Evolutionary conservation across 2,888 invertebrate species (phyloP).

Genomic region (Megamerina dolium): DNA sequence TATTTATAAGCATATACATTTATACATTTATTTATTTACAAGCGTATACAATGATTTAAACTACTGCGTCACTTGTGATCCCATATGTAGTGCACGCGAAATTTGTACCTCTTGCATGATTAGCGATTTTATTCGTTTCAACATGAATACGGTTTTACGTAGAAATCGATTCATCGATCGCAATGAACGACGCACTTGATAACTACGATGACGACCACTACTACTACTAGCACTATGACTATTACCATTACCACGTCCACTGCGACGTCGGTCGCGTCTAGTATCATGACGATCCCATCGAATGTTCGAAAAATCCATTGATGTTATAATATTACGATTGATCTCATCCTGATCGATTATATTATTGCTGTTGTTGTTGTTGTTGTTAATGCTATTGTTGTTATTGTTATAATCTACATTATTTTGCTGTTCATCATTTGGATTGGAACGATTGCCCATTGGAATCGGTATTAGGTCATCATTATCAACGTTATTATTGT

Average conservation of each 20-base stretch:
- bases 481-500: conserved; percentile 1
- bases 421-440: not conserved
- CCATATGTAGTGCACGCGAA: not conserved
- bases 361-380: not conserved
- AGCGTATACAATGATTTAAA: too few species aligned
- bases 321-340: too few species aligned
- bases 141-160: conserved; percentile 7
- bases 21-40: too few species aligned
- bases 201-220: not conserved
- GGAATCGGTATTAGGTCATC: not conserved
- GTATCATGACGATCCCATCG: too few species aligned
- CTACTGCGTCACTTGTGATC: too few species aligned
- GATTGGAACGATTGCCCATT: not conserved
- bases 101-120: conserved; percentile 12
- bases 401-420: not conserved
- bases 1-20: too few species aligned
- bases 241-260: not conserved
- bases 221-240: too few species aligned
- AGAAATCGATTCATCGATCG: conserved; percentile 13
- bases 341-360: not conserved
- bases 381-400: not conserved
- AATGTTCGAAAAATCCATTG: too few species aligned
- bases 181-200: conserved; percentile 10
- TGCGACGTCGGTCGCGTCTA: too few species aligned
- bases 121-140: conserved; percentile 13